Percentiles rank a stretch among this genome's conserved stretches.
Evolutionary conservation across 2,888 invertebrate genomes (phyloP).

Genomic region (Xestia xanthographa): DNA sequence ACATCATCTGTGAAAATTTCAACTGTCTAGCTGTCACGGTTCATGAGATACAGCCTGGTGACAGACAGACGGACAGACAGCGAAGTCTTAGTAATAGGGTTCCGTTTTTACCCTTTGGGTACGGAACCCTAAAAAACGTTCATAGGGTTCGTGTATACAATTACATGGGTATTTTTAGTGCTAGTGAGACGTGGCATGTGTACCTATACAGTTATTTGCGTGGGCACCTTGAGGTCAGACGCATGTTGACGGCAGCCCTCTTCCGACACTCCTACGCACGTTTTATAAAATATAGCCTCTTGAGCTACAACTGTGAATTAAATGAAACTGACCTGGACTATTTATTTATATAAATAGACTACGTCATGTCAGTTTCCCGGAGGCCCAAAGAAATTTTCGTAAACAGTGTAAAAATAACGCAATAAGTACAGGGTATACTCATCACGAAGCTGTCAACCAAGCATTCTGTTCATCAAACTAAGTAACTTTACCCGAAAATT

Average conservation of each 20-base stretch:
- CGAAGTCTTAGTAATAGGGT: too few relatives aligned
- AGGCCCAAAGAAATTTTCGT: constrained; percentile 15
- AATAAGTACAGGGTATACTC: too few relatives aligned
- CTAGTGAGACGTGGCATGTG: constrained; percentile 43
- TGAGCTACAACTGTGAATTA: constrained; percentile 36
- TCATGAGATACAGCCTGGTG: too few relatives aligned
- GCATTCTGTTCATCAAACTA: too few relatives aligned
- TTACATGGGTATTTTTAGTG: constrained; percentile 54
- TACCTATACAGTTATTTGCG: constrained; percentile 85
- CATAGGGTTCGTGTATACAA: constrained; percentile 42
- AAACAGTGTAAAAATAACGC: constrained; percentile 8
- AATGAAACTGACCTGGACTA: constrained; percentile 19
- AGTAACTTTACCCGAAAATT: too few relatives aligned
- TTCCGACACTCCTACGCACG: constrained; percentile 76
- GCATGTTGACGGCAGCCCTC: constrained; percentile 74
- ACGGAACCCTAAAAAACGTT: too few relatives aligned
- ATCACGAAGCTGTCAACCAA: too few relatives aligned
- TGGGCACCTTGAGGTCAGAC: constrained; percentile 79
- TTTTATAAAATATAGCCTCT: constrained; percentile 58
- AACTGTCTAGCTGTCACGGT: too few relatives aligned
- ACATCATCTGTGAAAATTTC: too few relatives aligned
- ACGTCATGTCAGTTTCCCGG: constrained; percentile 1
- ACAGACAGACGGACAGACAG: too few relatives aligned
- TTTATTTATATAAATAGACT: constrained; percentile 25
- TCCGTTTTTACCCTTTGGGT: too few relatives aligned